Conservation (phyloP, 2,888 invertebrate species). For the Heteromurus nitidus region DNA sequence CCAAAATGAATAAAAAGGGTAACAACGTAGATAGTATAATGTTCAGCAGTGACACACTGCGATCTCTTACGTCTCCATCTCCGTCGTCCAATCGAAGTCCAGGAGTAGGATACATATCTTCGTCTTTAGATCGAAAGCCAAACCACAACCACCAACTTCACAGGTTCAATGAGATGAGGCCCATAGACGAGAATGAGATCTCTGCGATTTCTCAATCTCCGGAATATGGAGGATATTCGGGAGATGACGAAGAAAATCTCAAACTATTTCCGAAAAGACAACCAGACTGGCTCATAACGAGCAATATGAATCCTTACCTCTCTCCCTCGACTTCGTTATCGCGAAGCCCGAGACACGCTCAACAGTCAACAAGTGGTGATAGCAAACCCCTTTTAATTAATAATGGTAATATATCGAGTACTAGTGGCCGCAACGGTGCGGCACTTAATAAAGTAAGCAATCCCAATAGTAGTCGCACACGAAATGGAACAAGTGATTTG, state of each 20-base stretch:
- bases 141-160: conserved; percentile 14
- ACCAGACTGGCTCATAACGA: conserved; percentile 41
- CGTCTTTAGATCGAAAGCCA: conserved; percentile 7
- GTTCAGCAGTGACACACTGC: conserved; percentile 8
- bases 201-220: conserved; percentile 29
- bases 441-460: conserved; percentile 62
- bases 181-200: conserved; percentile 47
- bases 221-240: not conserved
- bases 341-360: conserved; percentile 40
- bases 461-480: conserved; percentile 33
- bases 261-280: conserved; percentile 63
- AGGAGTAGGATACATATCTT: not conserved
- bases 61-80: conserved; percentile 21
- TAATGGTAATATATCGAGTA: conserved; percentile 64
- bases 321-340: conserved; percentile 39
- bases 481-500: conserved; percentile 17
- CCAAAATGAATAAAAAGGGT: not conserved
- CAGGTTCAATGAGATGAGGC: conserved; percentile 40
- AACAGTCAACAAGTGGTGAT: conserved; percentile 19
- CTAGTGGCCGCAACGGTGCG: conserved; percentile 62
- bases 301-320: conserved; percentile 30
- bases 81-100: conserved; percentile 20
- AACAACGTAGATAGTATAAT: not conserved
- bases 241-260: conserved; percentile 51
- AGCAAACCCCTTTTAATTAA: conserved; percentile 60